Conservation (phyloP, 2,113 vertebrate species). For the Bambusicola thoracicus region DNA sequence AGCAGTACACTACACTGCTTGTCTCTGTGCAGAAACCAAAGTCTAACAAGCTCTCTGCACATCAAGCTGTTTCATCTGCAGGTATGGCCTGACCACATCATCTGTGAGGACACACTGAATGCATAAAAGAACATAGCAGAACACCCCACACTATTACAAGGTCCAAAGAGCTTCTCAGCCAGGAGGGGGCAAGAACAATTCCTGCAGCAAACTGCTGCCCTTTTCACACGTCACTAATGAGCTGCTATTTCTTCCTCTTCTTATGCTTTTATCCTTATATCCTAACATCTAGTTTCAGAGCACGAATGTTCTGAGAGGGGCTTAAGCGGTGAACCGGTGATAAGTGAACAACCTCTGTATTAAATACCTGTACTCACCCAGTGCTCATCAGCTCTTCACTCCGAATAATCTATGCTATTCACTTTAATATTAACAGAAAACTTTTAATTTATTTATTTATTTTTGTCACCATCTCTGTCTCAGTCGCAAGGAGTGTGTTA, state of each 20-base stretch:
- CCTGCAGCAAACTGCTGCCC: neutral
- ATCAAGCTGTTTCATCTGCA: neutral
- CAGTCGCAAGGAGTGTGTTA: neutral
- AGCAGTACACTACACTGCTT: neutral
- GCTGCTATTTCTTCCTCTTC: neutral
- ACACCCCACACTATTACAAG: neutral
- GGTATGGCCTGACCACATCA: rapidly evolving
- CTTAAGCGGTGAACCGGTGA: neutral
- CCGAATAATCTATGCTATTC: neutral
- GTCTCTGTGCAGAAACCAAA: neutral
- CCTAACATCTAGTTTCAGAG: neutral
- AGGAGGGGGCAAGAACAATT: neutral
- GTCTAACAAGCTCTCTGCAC: neutral
- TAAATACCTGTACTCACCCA: neutral
- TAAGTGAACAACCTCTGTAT: neutral
- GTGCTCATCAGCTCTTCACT: neutral
- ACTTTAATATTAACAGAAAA: neutral
- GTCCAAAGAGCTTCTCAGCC: neutral
- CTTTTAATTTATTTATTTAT: too few relatives aligned
- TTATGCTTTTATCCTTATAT: neutral
- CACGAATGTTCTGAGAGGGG: neutral
- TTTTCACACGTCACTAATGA: neutral
- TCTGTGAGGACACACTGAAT: neutral
- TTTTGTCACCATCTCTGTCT: neutral
- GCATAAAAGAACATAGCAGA: neutral